Base-by-base conservation (phyloP, 2,888 invertebrate genomes). In the Drosophila subsilvestris region DNA sequence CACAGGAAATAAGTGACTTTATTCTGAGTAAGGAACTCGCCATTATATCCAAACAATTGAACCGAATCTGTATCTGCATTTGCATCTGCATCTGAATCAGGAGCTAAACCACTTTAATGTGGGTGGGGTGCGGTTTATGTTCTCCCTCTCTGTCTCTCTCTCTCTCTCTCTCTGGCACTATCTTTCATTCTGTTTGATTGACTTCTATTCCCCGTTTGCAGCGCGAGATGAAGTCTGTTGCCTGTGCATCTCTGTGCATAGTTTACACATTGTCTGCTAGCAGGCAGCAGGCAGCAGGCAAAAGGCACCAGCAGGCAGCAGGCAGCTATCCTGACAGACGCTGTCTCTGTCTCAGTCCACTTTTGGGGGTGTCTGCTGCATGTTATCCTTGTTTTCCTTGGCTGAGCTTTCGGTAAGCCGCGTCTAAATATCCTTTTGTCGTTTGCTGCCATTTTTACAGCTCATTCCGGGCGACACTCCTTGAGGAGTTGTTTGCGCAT, bases 381-480 rank as follows among this genome's bases (percentile, higher is more conserved):
- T 74, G 60, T 66, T 72, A 70, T 71, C 70, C 27, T 60, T 74
- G 65, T 73, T 73, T 73, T 66, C 60, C 63, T 54, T 66, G 73
- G 74, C 67, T 74, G 67, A 74, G 74, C 74, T 74, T 74, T 74
- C 49, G 61, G 66, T 80, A 83, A 86, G 86, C 78, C 79, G 78
- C 72, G 75, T 86, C 80, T 78, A 86, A 86, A 78, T 75, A 86
- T 77, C 59, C 78, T 43, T 56, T 71, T 62, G n/a, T 63, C 50
- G n/a, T 53, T 42, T 60, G 57, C 37, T 55, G 74, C 67, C 59
- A 74, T 74, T 74, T 74, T 74, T 74, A 74, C 74, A 80, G 81
- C 82, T 85, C 75, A 81, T 81, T 81, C 78, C 68, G 58, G 65
- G 62, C 74, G 80, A 83, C 80, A 80, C 84, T 83, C 69, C 71